phyloP scores from a whole-genome alignment of 2,797 vertebrate species.

The Sus cebifrons region DNA sequence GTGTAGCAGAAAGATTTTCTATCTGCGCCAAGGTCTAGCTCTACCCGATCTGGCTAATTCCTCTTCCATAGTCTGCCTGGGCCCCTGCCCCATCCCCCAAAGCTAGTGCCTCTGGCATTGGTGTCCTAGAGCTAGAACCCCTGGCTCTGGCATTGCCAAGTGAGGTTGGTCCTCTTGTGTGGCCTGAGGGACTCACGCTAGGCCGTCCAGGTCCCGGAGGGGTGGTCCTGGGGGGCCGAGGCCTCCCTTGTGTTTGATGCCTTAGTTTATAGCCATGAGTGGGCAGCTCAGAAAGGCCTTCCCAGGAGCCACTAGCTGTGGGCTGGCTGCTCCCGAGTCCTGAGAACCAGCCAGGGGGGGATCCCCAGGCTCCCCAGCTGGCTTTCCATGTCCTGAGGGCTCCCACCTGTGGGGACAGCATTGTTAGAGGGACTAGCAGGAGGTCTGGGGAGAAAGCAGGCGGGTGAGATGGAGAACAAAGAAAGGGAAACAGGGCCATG shows the following conservation, averaged over 20 bases:
- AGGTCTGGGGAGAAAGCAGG: slow-evolving; percentile 42
- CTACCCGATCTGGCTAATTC: not conserved
- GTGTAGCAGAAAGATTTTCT: not conserved
- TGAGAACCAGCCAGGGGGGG: slow-evolving; percentile 88
- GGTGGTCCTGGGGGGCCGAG: slow-evolving; percentile 94
- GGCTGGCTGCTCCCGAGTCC: slow-evolving; percentile 90
- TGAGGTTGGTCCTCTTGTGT: not conserved
- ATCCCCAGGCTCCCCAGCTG: slow-evolving; percentile 86
- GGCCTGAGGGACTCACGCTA: slow-evolving; percentile 88
- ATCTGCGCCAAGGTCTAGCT: not conserved
- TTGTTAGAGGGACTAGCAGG: not conserved
- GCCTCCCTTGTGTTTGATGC: slow-evolving; percentile 94
- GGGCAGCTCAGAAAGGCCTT: slow-evolving; percentile 94
- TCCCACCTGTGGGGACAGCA: slow-evolving; percentile 86
- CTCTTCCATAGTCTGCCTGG: not conserved
- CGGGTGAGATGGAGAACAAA: slow-evolving; percentile 73
- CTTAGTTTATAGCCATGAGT: slow-evolving; percentile 95
- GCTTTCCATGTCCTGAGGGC: slow-evolving; percentile 87
- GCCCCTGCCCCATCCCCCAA: not conserved
- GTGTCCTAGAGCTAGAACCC: slow-evolving; percentile 7
- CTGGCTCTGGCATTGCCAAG: slow-evolving; percentile 22
- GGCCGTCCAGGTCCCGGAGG: slow-evolving; percentile 88
- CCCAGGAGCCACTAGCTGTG: slow-evolving; percentile 93
- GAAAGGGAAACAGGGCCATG: not conserved
- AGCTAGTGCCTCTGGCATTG: not conserved